Conservation (phyloP, 2,888 invertebrate species). For the Quadriops clusia region DNA sequence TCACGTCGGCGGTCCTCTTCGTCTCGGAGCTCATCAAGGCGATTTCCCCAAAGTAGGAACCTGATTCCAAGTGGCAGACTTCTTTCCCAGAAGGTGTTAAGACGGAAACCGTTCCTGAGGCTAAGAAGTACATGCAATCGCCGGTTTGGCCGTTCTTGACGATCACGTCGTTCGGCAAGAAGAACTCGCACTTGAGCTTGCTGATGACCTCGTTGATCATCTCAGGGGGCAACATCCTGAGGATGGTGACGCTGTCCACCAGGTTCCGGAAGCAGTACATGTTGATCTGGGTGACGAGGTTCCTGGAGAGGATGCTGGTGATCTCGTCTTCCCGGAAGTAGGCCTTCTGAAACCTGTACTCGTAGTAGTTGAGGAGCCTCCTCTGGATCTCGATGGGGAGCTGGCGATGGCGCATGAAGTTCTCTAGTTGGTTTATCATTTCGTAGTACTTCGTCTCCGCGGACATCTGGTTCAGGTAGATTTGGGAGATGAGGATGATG, state of each 20-base stretch:
- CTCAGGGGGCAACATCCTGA: slow-evolving; percentile 29
- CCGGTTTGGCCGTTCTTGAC: slow-evolving; percentile 30
- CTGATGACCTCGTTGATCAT: slow-evolving; percentile 27
- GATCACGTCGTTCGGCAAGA: slow-evolving; percentile 33
- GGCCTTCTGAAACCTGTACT: slow-evolving; percentile 33
- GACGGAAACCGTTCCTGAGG: slow-evolving; percentile 36
- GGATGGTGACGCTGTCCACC: slow-evolving; percentile 31
- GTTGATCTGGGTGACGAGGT: slow-evolving; percentile 10
- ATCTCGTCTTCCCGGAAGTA: slow-evolving; percentile 34
- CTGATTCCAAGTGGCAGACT: slow-evolving; percentile 45
- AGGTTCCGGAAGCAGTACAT: slow-evolving; percentile 41
- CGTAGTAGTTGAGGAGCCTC: slow-evolving; percentile 31
- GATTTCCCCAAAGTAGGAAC: slow-evolving; percentile 51
- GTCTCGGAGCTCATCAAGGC: slow-evolving; percentile 44
- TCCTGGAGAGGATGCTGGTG: slow-evolving; percentile 28
- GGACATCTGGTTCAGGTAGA: slow-evolving; percentile 20
- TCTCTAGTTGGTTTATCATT: slow-evolving; percentile 30
- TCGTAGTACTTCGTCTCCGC: slow-evolving; percentile 24
- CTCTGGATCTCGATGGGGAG: slow-evolving; percentile 30
- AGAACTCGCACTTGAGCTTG: slow-evolving; percentile 29
- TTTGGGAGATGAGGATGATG: slow-evolving; percentile 17
- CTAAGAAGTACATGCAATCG: slow-evolving; percentile 33
- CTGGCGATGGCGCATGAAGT: slow-evolving; percentile 36
- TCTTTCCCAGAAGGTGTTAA: slow-evolving; percentile 34
- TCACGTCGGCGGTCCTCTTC: slow-evolving; percentile 43